Conservation (phyloP, 2,888 invertebrate species). For the Hymenopus coronatus region DNA sequence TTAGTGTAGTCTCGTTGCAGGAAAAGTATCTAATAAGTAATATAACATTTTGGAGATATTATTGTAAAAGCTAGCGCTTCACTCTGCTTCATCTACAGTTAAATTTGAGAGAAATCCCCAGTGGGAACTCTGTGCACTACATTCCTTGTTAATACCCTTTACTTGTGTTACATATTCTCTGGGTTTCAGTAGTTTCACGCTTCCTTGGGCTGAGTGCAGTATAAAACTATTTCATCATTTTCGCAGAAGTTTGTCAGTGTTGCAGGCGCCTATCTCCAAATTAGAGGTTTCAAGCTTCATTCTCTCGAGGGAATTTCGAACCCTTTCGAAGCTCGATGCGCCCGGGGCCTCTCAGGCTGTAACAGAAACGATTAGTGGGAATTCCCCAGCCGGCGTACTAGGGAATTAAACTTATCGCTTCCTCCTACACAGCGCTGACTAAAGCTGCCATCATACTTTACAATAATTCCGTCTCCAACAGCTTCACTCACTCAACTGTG, state of each 20-base stretch:
- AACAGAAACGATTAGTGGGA: not conserved
- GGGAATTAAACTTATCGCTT: not conserved
- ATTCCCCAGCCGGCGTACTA: not conserved
- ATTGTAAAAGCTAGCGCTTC: too few relatives aligned
- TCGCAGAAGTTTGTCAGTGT: not conserved
- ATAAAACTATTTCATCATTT: not conserved
- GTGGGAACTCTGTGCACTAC: too few relatives aligned
- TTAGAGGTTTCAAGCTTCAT: not conserved
- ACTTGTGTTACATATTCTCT: too few relatives aligned
- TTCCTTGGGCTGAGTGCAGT: too few relatives aligned
- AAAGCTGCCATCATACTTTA: not conserved
- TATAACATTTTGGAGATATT: too few relatives aligned
- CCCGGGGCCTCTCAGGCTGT: not conserved
- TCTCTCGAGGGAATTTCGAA: not conserved
- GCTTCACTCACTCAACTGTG: not conserved
- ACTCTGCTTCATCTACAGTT: too few relatives aligned
- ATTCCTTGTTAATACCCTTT: too few relatives aligned
- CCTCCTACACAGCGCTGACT: not conserved
- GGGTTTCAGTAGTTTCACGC: too few relatives aligned
- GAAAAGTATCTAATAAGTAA: too few relatives aligned
- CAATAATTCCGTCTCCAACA: not conserved
- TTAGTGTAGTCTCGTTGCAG: too few relatives aligned
- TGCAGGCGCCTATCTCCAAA: not conserved
- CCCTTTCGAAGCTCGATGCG: not conserved
- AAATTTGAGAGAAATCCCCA: too few relatives aligned